A percentile compares a stretch with the other conserved stretches of the same genome.
Conservation (phyloP, 2,797 vertebrate genomes). For the Lacerta agilis region DNA sequence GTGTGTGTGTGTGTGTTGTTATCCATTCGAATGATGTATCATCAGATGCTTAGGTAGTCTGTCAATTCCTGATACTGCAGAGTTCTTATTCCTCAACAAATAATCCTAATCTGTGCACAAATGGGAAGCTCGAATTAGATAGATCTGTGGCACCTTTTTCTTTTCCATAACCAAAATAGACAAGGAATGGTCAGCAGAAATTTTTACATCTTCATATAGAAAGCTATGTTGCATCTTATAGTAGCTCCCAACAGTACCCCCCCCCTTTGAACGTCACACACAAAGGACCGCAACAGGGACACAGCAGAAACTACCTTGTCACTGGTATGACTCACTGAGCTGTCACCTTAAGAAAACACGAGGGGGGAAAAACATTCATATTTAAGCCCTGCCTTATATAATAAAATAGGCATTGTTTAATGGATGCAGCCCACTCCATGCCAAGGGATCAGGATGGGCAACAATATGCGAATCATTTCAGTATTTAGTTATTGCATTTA, state of each 20-base stretch:
- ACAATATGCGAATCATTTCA: not conserved
- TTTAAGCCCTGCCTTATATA: not conserved
- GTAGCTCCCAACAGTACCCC: not conserved
- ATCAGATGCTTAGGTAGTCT: constrained; percentile 79
- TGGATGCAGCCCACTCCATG: not conserved
- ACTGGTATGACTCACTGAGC: not conserved
- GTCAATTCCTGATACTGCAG: constrained; percentile 66
- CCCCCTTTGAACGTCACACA: not conserved
- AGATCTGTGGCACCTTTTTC: constrained; percentile 44
- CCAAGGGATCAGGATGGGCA: not conserved
- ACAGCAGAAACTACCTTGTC: not conserved
- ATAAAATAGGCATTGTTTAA: not conserved
- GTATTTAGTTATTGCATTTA: too few relatives aligned
- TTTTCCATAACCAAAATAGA: constrained; percentile 56
- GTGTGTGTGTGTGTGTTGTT: constrained; percentile 61
- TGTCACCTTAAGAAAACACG: not conserved
- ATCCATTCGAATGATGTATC: constrained; percentile 80
- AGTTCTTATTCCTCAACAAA: constrained; percentile 67
- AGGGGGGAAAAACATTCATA: not conserved
- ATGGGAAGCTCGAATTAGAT: constrained; percentile 70
- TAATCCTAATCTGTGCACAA: constrained; percentile 71
- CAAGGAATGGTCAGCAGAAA: constrained; percentile 56
- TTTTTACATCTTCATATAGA: constrained; percentile 11
- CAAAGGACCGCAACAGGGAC: not conserved
- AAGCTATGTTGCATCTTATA: not conserved